Percentiles rank a stretch among this genome's conserved stretches.
Evolutionary conservation across 2,797 vertebrate species (phyloP).

Genomic region (Silurus lanzhouensis): DNA sequence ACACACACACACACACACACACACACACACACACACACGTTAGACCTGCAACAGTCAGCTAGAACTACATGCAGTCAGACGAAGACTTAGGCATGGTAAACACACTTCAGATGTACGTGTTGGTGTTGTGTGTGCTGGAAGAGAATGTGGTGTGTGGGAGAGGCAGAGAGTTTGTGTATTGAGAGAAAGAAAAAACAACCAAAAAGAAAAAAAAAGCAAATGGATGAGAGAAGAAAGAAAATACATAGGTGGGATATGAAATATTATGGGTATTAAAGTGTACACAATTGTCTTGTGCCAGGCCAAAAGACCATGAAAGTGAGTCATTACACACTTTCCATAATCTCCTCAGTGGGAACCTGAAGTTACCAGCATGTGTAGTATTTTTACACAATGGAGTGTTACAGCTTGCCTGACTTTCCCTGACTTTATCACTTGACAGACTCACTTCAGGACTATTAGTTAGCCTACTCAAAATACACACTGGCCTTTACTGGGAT

Average conservation of each 20-base stretch:
- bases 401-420: not conserved
- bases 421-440: not conserved
- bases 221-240: not conserved
- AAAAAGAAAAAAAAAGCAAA: not conserved
- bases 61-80: constrained; percentile 12
- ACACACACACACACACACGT: not conserved
- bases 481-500: constrained; percentile 1
- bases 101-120: not conserved
- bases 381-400: not conserved
- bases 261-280: not conserved
- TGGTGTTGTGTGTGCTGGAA: constrained; percentile 7
- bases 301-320: not conserved
- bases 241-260: not conserved
- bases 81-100: not conserved
- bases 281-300: not conserved
- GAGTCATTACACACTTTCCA: not conserved
- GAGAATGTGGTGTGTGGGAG: constrained; percentile 14
- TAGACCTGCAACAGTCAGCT: not conserved
- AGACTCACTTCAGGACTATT: not conserved
- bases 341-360: not conserved
- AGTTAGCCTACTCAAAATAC: constrained; percentile 2
- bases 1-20: not conserved
- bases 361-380: not conserved
- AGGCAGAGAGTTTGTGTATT: not conserved
- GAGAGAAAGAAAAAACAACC: not conserved